Conservation (phyloP, 2,888 invertebrate species). For the Actias luna region DNA sequence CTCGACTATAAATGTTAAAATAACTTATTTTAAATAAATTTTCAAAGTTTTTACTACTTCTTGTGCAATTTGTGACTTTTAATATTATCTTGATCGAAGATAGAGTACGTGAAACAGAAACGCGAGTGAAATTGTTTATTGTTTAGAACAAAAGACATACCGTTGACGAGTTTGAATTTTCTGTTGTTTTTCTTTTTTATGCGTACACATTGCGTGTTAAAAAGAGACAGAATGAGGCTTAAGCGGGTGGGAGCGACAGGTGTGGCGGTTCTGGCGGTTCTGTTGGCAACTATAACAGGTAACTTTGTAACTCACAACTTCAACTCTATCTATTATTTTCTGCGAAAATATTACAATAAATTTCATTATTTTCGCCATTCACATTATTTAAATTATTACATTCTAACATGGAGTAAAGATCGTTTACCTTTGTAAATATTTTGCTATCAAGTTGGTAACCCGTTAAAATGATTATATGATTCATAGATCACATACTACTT, state of each 20-base stretch:
- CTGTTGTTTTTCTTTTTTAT: slow-evolving; percentile 65
- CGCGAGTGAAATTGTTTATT: slow-evolving; percentile 71
- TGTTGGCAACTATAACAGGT: slow-evolving; percentile 75
- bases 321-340: neutral
- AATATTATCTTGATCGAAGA: slow-evolving; percentile 63
- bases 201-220: slow-evolving; percentile 64
- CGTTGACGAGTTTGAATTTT: slow-evolving; percentile 61
- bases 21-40: slow-evolving; percentile 44
- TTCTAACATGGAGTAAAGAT: neutral
- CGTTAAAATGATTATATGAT: slow-evolving; percentile 17
- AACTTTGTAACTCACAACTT: slow-evolving; percentile 37
- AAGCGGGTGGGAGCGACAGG: slow-evolving; percentile 72
- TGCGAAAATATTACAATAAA: neutral
- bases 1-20: slow-evolving; percentile 46
- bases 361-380: neutral
- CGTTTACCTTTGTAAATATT: slow-evolving; percentile 22
- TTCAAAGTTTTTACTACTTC: slow-evolving; percentile 51
- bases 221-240: slow-evolving; percentile 76
- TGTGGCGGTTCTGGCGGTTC: slow-evolving; percentile 72
- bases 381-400: neutral
- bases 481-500: neutral
- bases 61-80: slow-evolving; percentile 68
- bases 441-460: slow-evolving; percentile 41
- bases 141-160: slow-evolving; percentile 61
- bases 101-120: slow-evolving; percentile 66